Conservation (phyloP, 2,888 invertebrate genomes). For the Agrypnus murinus region DNA sequence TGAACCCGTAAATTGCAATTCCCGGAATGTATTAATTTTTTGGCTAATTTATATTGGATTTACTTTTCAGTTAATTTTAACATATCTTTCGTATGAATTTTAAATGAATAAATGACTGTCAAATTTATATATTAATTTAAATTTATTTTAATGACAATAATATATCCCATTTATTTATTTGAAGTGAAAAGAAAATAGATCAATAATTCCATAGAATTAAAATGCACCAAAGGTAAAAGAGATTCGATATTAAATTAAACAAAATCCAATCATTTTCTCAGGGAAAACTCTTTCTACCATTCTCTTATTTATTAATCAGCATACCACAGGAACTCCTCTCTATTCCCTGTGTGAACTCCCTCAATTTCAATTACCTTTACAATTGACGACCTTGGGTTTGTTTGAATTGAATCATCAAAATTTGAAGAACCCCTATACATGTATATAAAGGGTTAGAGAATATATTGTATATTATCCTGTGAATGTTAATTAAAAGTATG, state of each 20-base stretch:
- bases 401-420: constrained; percentile 21
- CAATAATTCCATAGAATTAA: neutral
- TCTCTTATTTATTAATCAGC: constrained; percentile 37
- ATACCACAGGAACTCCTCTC: constrained; percentile 60
- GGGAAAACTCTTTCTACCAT: constrained; percentile 35
- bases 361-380: constrained; percentile 74
- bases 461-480: no score
- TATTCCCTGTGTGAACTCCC: constrained; percentile 72
- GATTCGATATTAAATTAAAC: constrained; percentile 23
- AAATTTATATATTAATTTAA: no score
- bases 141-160: no score
- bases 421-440: neutral
- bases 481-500: no score
- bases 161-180: no score
- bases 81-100: no score
- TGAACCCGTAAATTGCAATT: no score
- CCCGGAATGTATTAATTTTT: neutral
- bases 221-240: neutral
- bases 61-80: no score
- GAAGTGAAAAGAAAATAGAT: neutral
- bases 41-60: constrained; percentile 58
- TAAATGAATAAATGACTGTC: no score
- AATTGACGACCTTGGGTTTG: constrained; percentile 67
- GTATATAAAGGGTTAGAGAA: no score
- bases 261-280: constrained; percentile 34